Conservation (phyloP, 2,797 vertebrate genomes). For the Thunnus albacares region DNA sequence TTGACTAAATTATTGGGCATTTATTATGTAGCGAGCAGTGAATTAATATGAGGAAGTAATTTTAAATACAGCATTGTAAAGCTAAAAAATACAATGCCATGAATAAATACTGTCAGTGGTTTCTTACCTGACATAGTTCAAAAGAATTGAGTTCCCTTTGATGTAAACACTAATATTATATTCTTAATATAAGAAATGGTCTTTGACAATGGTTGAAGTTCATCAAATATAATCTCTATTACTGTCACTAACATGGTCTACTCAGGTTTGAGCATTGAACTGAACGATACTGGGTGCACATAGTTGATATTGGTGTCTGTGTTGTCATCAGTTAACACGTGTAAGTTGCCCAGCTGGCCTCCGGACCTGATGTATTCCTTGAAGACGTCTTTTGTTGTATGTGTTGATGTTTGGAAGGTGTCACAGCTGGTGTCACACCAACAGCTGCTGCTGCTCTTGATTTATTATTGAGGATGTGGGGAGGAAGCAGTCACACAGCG, state of each 20-base stretch:
- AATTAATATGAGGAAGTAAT: not conserved
- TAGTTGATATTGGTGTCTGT: conserved; percentile 76
- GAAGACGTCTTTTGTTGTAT: conserved; percentile 46
- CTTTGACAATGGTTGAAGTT: not conserved
- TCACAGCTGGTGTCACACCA: conserved; percentile 42
- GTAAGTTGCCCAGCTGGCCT: conserved; percentile 20
- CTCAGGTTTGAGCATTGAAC: not conserved
- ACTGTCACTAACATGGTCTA: not conserved
- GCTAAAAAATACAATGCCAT: not conserved
- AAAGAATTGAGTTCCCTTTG: too few relatives aligned
- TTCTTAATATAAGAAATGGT: not conserved
- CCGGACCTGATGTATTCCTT: conserved; percentile 16
- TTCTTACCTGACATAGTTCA: not conserved
- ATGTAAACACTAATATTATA: too few relatives aligned
- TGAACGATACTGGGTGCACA: not conserved
- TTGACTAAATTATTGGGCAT: not conserved
- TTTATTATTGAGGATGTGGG: conserved; percentile 78
- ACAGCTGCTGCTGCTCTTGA: conserved; percentile 69
- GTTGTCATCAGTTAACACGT: not conserved
- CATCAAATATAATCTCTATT: not conserved
- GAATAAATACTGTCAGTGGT: not conserved
- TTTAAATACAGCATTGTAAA: not conserved
- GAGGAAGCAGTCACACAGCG: conserved; percentile 70
- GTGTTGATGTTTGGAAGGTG: conserved; percentile 30
- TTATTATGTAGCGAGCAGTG: not conserved